Evolutionary conservation across 1,140 invertebrate species (phyloP).

Genomic region (Drosophila nasuta): DNA sequence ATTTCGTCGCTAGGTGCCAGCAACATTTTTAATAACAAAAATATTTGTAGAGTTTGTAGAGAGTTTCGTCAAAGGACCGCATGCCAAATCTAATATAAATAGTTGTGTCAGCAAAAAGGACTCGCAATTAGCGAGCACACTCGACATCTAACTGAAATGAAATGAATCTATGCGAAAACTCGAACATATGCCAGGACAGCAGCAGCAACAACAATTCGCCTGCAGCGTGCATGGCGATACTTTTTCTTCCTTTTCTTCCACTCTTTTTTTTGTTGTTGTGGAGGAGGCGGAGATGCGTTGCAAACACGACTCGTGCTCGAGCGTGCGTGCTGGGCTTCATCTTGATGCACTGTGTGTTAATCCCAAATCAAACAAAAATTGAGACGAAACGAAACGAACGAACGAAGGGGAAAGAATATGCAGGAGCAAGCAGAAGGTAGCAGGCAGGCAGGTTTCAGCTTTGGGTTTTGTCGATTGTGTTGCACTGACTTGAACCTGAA

Average conservation of each 20-base stretch:
- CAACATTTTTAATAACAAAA: background rate
- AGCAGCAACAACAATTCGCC: slow-evolving; percentile 2
- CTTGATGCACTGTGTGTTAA: background rate
- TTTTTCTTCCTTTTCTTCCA: background rate
- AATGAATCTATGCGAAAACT: slow-evolving; percentile 14
- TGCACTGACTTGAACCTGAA: slow-evolving; percentile 30
- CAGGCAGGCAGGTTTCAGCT: slow-evolving; percentile 25
- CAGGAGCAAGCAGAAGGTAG: background rate
- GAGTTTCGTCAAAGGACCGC: background rate
- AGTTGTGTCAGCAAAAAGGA: background rate
- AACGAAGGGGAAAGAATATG: background rate
- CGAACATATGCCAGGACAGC: slow-evolving; percentile 32
- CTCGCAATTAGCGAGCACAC: slow-evolving; percentile 1
- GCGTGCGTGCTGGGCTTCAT: slow-evolving; percentile 8
- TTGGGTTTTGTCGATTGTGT: slow-evolving; percentile 13
- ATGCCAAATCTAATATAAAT: slow-evolving; percentile 4
- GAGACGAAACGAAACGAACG: slow-evolving; percentile 2
- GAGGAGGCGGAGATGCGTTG: slow-evolving; percentile 2
- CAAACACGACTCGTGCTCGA: background rate
- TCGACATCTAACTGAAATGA: slow-evolving; percentile 8
- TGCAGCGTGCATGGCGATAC: background rate
- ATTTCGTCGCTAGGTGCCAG: too few relatives aligned
- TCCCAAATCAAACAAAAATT: background rate
- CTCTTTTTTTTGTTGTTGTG: too few relatives aligned
- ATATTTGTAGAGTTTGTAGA: background rate